A percentile compares a stretch with the other conserved stretches of the same genome.
phyloP scores from a whole-genome alignment of 2,113 vertebrate species.

The Rhabdomys dilectus region DNA sequence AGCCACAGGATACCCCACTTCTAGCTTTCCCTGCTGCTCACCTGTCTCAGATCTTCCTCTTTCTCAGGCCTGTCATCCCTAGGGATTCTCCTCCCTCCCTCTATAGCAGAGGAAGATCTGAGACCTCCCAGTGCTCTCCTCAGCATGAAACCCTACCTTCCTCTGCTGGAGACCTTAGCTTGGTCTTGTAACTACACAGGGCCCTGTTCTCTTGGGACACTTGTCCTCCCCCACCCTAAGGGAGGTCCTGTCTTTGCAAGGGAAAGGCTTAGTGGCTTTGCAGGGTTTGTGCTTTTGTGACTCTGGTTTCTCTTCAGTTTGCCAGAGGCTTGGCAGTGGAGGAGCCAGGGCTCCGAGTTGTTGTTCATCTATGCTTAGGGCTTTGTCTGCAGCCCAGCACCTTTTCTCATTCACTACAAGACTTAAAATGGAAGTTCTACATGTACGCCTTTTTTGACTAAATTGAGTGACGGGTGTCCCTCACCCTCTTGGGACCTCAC shows the following conservation, averaged over 20 bases:
- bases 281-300: not conserved
- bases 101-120: not conserved
- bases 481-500: fast-evolving
- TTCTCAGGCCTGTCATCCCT: not conserved
- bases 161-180: not conserved
- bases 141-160: not conserved
- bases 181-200: fast-evolving
- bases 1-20: not conserved
- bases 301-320: not conserved
- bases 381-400: not conserved
- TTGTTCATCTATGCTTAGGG: fast-evolving
- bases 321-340: fast-evolving
- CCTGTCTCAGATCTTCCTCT: not conserved
- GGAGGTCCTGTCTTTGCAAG: not conserved
- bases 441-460: not conserved
- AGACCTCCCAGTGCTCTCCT: not conserved
- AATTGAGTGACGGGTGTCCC: not conserved
- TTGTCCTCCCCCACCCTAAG: fast-evolving
- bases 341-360: fast-evolving
- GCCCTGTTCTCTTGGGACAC: not conserved
- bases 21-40: not conserved
- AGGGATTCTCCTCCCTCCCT: not conserved
- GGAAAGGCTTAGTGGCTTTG: fast-evolving
- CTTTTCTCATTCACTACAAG: fast-evolving
- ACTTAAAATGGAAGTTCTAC: not conserved